phyloP scores from a whole-genome alignment of 2,888 invertebrate genomes.

The Ormyrus nitidulus region DNA sequence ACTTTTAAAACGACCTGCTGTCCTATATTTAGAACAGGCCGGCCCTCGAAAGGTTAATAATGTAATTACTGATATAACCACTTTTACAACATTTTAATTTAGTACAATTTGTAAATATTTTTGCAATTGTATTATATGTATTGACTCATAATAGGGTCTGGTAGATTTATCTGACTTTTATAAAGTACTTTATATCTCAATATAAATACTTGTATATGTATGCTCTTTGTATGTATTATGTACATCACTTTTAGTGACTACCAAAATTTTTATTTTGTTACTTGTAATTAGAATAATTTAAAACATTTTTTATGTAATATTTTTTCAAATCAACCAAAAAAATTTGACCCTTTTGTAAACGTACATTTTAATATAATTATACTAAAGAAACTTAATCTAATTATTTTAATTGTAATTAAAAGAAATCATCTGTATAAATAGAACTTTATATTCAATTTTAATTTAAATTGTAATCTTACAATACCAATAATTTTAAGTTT shows the following conservation, averaged over 20 bases:
- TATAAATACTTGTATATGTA: conserved; percentile 8
- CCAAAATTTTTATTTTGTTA: conserved; percentile 54
- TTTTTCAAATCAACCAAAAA: too few species aligned
- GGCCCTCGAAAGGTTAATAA: too few species aligned
- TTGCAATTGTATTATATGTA: conserved; percentile 50
- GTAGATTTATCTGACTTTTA: conserved; percentile 49
- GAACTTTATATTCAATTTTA: too few species aligned
- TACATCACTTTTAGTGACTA: conserved; percentile 40
- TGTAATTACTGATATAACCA: conserved; percentile 35
- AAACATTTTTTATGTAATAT: too few species aligned
- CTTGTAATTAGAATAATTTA: too few species aligned
- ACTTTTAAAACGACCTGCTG: too few species aligned
- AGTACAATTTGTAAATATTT: conserved; percentile 55
- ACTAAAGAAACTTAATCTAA: too few species aligned
- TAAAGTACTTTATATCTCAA: conserved; percentile 55
- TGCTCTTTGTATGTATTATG: conserved; percentile 37
- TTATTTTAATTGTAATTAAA: too few species aligned
- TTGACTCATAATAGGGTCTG: conserved; percentile 43
- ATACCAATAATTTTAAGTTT: too few species aligned
- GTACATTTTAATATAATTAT: conserved; percentile 8
- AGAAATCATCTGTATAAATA: too few species aligned
- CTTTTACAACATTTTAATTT: conserved; percentile 47
- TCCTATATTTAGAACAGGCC: too few species aligned
- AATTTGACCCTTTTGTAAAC: conserved; percentile 14
- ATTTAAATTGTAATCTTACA: too few species aligned